Evolutionary conservation across 1,140 invertebrate genomes (phyloP).

Genomic region (Pomacea maculata): DNA sequence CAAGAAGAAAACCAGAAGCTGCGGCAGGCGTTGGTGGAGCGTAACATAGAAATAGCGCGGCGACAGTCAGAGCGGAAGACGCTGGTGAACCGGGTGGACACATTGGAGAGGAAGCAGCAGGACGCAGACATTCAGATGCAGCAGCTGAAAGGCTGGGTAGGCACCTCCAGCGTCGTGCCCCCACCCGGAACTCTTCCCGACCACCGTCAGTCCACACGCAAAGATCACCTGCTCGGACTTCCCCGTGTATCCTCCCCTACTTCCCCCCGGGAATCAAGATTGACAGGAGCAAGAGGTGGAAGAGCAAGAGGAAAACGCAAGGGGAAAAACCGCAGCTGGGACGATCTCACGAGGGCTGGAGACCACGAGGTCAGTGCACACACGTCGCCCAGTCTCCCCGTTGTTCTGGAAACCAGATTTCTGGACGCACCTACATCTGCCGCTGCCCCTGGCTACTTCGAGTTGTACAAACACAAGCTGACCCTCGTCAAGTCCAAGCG

Average conservation of each 20-base stretch:
- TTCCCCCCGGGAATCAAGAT: not conserved
- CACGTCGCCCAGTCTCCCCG: constrained; percentile 16
- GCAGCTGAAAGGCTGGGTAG: constrained; percentile 30
- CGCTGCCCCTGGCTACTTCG: constrained; percentile 21
- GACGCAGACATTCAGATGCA: constrained; percentile 29
- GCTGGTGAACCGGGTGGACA: constrained; percentile 16
- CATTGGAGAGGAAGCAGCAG: constrained; percentile 32
- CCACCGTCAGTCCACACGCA: not conserved
- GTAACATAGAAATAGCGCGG: constrained; percentile 33
- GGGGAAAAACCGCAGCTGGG: constrained; percentile 15
- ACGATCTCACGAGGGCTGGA: constrained; percentile 8
- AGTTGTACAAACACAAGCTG: constrained; percentile 32
- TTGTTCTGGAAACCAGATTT: constrained; percentile 13
- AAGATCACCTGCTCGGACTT: not conserved
- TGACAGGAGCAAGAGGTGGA: not conserved
- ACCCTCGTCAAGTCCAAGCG: constrained; percentile 21
- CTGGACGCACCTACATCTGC: not conserved
- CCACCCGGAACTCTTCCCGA: not conserved
- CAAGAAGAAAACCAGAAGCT: constrained; percentile 33
- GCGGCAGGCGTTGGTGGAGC: constrained; percentile 34
- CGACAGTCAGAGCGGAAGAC: constrained; percentile 25
- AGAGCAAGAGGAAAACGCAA: not conserved
- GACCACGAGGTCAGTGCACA: constrained; percentile 3
- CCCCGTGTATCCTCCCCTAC: not conserved
- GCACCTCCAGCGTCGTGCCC: not conserved